These are phyloP conservation scores for Cremastinae sp. DNA, from an alignment of 2,888 invertebrate species.

Conservation along the genomic window DNA sequence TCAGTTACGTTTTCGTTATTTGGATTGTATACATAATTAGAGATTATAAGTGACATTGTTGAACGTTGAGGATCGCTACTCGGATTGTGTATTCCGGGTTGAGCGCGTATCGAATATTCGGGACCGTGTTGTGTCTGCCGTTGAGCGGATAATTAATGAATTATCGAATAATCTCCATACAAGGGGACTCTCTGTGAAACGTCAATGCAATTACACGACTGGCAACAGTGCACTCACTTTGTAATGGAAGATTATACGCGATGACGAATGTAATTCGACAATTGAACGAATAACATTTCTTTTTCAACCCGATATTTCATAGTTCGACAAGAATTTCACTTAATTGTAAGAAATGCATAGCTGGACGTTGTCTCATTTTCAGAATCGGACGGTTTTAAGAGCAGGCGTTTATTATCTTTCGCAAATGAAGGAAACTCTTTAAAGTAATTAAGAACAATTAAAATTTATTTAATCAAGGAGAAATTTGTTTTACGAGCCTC, in stretches of 20 bases:
- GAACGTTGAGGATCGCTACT: too few relatives aligned
- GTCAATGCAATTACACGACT: too few relatives aligned
- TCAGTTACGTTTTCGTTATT: too few relatives aligned
- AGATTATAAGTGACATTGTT: too few relatives aligned
- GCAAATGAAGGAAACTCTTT: constrained; percentile 7
- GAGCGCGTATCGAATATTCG: too few relatives aligned
- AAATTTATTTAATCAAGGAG: constrained; percentile 24
- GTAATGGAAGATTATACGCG: not conserved
- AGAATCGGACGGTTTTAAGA: not conserved
- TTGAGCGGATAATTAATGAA: not conserved
- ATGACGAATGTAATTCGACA: constrained; percentile 5
- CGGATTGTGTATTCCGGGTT: too few relatives aligned
- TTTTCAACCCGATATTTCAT: not conserved
- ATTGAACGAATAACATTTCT: not conserved
- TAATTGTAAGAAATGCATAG: constrained; percentile 6
- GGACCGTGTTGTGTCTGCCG: too few relatives aligned
- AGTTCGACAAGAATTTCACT: constrained; percentile 10
- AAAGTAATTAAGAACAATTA: constrained; percentile 40
- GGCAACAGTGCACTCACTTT: not conserved
- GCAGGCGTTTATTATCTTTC: not conserved
- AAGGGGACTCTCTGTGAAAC: too few relatives aligned
- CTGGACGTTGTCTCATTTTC: not conserved
- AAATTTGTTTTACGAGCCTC: constrained; percentile 10
- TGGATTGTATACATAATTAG: too few relatives aligned
- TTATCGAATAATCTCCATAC: too few relatives aligned